Percentiles rank a stretch among this genome's conserved stretches.
These are phyloP conservation scores for Macrosiphum euphorbiae DNA, from an alignment of 2,888 invertebrate genomes.

Conservation along the genomic window DNA sequence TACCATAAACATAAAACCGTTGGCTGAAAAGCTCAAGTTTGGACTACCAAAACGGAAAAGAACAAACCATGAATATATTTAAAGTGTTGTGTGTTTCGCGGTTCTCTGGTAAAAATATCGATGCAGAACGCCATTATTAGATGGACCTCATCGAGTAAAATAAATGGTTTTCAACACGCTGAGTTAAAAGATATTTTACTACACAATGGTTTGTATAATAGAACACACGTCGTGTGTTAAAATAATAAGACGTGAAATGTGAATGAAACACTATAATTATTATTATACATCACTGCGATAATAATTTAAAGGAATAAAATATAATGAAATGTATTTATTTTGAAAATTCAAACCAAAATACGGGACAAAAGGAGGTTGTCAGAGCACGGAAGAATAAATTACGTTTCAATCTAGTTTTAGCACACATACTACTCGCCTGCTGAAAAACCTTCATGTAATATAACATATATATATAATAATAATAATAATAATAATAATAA, in stretches of 20 bases:
- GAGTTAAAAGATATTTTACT: not conserved
- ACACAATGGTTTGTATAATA: not conserved
- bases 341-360: not conserved
- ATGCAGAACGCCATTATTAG: not conserved
- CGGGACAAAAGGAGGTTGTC: not conserved
- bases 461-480: not conserved
- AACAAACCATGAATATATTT: constrained; percentile 37
- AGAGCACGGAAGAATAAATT: constrained; percentile 6
- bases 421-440: not conserved
- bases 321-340: not conserved
- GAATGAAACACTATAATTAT: not conserved
- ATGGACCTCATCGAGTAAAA: constrained; percentile 14
- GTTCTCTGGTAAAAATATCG: not conserved
- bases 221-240: not conserved
- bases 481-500: constrained; percentile 4
- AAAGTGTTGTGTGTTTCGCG: not conserved
- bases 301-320: not conserved
- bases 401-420: constrained; percentile 6
- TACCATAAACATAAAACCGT: constrained; percentile 18
- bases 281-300: not conserved
- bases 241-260: not conserved
- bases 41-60: not conserved
- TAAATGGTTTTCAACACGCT: not conserved
- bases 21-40: constrained; percentile 33
- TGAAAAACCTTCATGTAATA: not conserved